phyloP scores from a whole-genome alignment of 1,140 invertebrate species.

The Armadillidium nasatum region DNA sequence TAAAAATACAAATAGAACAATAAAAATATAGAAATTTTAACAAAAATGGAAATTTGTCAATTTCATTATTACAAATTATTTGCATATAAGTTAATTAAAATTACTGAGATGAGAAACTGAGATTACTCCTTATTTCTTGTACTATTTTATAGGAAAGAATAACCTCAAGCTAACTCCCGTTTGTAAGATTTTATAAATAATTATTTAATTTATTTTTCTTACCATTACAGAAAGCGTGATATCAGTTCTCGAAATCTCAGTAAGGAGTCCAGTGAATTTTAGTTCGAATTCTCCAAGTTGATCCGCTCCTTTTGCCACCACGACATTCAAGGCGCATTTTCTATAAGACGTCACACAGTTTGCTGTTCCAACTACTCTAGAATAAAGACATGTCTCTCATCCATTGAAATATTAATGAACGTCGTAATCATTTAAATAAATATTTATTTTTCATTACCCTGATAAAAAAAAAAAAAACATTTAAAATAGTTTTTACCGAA shows the following conservation, averaged over 20 bases:
- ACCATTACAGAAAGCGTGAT: constrained; percentile 25
- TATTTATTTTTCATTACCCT: not conserved
- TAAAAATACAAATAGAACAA: too few species aligned
- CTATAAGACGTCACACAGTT: constrained; percentile 28
- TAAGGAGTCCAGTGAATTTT: constrained; percentile 21
- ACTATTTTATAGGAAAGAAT: too few species aligned
- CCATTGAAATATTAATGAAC: too few species aligned
- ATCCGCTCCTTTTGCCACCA: constrained; percentile 24
- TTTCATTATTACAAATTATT: too few species aligned
- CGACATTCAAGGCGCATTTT: constrained; percentile 22
- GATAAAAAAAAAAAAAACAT: not conserved
- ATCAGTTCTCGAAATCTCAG: constrained; percentile 28
- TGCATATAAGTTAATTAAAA: too few species aligned
- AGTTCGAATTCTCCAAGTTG: constrained; percentile 26
- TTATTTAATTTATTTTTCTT: not conserved
- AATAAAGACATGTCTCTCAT: not conserved
- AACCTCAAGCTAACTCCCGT: too few species aligned
- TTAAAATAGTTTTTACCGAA: constrained; percentile 20
- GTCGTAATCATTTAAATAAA: not conserved
- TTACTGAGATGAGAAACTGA: too few species aligned
- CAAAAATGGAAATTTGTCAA: too few species aligned
- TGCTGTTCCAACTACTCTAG: constrained; percentile 30
- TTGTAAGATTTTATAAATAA: too few species aligned
- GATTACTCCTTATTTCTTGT: too few species aligned
- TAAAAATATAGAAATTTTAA: too few species aligned